Percentiles rank a stretch among this genome's conserved stretches.
These are phyloP conservation scores for Bacillus rossius DNA, from an alignment of 1,140 invertebrate species.

Conservation along the genomic window DNA sequence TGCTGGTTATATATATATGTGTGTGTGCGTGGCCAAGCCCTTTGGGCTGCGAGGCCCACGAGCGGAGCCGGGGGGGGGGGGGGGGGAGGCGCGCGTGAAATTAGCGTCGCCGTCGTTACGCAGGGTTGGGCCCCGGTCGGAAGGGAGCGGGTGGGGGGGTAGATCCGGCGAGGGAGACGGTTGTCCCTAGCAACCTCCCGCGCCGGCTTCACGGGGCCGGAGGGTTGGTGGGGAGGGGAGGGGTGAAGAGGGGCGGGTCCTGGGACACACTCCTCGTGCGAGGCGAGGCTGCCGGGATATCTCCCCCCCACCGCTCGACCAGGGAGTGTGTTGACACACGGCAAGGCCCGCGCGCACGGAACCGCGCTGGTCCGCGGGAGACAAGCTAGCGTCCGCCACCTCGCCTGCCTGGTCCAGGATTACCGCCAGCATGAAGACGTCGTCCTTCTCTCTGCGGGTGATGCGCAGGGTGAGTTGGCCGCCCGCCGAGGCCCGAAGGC, in stretches of 20 bases:
- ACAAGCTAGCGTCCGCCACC: neutral
- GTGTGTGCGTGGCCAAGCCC: too few relatives aligned
- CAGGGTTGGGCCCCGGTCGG: too few relatives aligned
- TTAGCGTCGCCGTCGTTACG: too few relatives aligned
- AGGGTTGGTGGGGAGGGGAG: neutral
- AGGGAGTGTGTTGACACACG: neutral
- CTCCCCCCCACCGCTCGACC: neutral
- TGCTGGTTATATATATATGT: too few relatives aligned
- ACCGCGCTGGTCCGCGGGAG: neutral
- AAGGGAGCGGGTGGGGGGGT: too few relatives aligned
- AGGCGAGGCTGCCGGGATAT: neutral
- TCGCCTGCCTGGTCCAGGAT: slow-evolving; percentile 31
- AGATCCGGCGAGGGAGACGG: too few relatives aligned
- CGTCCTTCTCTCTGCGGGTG: slow-evolving; percentile 66
- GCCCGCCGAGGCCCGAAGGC: too few relatives aligned
- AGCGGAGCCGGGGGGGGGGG: too few relatives aligned
- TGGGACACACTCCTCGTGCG: neutral
- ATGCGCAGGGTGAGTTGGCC: slow-evolving; percentile 71
- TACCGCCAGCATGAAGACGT: slow-evolving; percentile 63
- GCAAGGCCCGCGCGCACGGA: neutral
- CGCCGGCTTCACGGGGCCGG: neutral
- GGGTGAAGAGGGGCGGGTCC: neutral
- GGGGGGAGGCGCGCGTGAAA: too few relatives aligned
- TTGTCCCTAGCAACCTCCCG: slow-evolving; percentile 4
- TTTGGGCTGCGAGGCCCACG: too few relatives aligned